Base-by-base conservation (phyloP, 1,140 invertebrate genomes). In the Drosophila ficusphila region DNA sequence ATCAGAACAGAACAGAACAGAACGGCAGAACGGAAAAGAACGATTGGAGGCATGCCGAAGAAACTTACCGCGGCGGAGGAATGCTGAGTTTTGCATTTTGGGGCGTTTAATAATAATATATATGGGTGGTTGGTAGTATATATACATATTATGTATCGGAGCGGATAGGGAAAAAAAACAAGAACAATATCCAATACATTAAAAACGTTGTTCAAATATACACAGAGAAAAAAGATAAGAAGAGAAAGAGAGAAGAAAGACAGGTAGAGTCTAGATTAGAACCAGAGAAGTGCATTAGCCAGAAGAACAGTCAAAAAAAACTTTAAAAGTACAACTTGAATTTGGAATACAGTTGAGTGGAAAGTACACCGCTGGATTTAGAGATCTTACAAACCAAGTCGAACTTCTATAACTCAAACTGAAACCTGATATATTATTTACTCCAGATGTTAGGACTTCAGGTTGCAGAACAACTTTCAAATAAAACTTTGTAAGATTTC, bases 11-110 rank as follows among this genome's bases (percentile, higher is more conserved):
- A 70, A 57, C 53, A 48, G 62, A 58, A 60, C 39, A 51, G 38
- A 56, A 53, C 48, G 27, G 39, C n/a, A n/a, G n/a, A 70, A 58
- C 34, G 33, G 8, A 68, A 58, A 48, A 52, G 52, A 76, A 46
- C 42, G 47, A 44, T 23, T 46, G 56, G 42, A 73, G 67, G 78
- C 90, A 91, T 91, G 90, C 90, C 90, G 89, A 92, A 68, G 89
- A 92, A 68, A 95, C 94, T 95, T 94, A 95, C 94, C 94, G 93
- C 92, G 94, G 94, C 79, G 94, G 94, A 86, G 94, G 94, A 91
- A 94, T 92, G 93, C 94, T 95, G 93, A 92, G 64, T 77, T 90
- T 89, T 86, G 72, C 72, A 79, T 90, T 86, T 67, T 90, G 46
- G 70, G 62, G 92, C 93, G 93, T 72, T 77, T 64, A 62, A 70